Percentiles rank a stretch among this genome's conserved stretches.
Conservation (phyloP, 2,888 invertebrate species). For the Blastobasis adustella region DNA sequence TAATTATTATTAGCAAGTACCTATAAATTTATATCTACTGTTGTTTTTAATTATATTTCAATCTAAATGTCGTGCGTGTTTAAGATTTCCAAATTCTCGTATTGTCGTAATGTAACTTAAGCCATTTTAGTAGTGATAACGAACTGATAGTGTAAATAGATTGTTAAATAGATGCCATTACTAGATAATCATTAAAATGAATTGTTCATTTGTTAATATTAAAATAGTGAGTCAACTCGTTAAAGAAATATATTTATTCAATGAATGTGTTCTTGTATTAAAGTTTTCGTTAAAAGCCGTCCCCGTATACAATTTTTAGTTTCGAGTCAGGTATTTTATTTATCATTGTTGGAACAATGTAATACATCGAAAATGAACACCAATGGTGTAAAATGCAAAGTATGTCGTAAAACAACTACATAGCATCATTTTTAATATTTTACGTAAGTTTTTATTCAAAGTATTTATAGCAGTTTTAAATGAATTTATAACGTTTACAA, state of each 20-base stretch:
- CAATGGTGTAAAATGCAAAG: too few relatives aligned
- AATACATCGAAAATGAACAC: too few relatives aligned
- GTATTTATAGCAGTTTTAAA: background rate
- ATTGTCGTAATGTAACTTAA: slow-evolving; percentile 23
- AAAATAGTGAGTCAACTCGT: too few relatives aligned
- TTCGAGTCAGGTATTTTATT: too few relatives aligned
- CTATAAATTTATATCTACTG: background rate
- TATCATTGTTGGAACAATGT: too few relatives aligned
- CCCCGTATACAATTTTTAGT: too few relatives aligned
- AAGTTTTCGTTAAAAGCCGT: too few relatives aligned
- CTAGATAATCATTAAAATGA: background rate
- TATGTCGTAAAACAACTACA: too few relatives aligned
- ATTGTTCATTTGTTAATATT: background rate
- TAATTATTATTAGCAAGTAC: background rate
- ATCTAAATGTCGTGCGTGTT: slow-evolving; percentile 50
- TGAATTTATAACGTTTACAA: too few relatives aligned
- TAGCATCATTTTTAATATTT: background rate
- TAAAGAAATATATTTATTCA: too few relatives aligned
- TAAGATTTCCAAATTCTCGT: slow-evolving; percentile 33
- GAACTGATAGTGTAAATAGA: slow-evolving; percentile 42
- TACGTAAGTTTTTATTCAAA: background rate
- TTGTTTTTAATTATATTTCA: slow-evolving; percentile 18
- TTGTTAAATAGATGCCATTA: slow-evolving; percentile 11
- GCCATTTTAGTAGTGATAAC: slow-evolving; percentile 29
- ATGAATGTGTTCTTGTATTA: too few relatives aligned